Base-by-base conservation (phyloP, 2,797 vertebrate genomes). In the Propithecus deckenii region DNA sequence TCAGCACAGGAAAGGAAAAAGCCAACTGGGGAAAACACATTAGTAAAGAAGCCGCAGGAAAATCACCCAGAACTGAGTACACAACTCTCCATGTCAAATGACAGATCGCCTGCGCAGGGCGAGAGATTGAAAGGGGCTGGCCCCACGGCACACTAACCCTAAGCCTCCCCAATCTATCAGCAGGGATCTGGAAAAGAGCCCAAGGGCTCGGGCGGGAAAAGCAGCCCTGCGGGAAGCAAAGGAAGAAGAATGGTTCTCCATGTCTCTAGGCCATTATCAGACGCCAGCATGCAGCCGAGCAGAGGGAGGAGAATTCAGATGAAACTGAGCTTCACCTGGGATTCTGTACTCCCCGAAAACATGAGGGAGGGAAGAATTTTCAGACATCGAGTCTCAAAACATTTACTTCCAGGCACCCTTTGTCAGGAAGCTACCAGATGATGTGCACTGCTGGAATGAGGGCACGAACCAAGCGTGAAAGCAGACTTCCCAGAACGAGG, bases 171-270 rank as follows among this genome's bases (percentile, higher is more conserved):
- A 10, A 20, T 57, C 30, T 22, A 23, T 35, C 2, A 11, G 7
- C 1, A 6, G 32, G 18, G 85, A 25, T 20, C 48, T 25, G 67
- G n/a, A 57, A 88, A 35, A n/a, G 75, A 48, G 22, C 7, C 28
- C 23, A 10, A 38, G 85, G 32, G 41, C 35, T 14, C 38, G 17
- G 38, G 38, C 61, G 48, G 79, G 48, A 32, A 41, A 55, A 35
- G 59, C 43, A 41, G 32, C 32, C 9, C 1, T 0, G 28, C 10
- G 3, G 4, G 25, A 89, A 22, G 52, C 7, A 22, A 18, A 20
- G 23, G 48, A 32, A n/a, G 22, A 41, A n/a, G 8, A 69, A 5
- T 0, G 1, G 30, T 11, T 0, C 2, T 28, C 78, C 32, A 1
- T 3, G 28, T 59, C 50, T 28, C 22, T 38, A 30, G 35, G 48